phyloP scores from a whole-genome alignment of 2,113 vertebrate genomes.

The Sorex fumeus region DNA sequence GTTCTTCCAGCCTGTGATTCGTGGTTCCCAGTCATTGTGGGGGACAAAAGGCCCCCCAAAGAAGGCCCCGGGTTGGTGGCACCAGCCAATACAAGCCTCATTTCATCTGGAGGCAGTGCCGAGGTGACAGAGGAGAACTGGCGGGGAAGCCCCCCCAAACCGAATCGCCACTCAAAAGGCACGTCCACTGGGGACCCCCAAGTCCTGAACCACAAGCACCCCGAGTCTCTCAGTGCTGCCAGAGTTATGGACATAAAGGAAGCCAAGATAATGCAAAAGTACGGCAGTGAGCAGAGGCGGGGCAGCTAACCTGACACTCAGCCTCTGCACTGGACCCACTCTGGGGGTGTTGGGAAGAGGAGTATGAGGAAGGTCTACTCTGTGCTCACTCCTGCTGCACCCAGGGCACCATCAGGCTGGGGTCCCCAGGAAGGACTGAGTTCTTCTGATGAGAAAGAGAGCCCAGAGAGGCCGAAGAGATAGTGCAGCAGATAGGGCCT shows the following conservation, averaged over 20 bases:
- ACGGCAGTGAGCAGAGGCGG: too few species aligned
- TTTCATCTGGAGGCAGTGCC: not conserved
- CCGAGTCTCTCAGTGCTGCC: not conserved
- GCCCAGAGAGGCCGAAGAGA: too few species aligned
- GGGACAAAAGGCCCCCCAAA: conserved; percentile 14
- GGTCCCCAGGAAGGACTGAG: too few species aligned
- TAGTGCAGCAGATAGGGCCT: not conserved
- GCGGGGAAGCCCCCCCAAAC: not conserved
- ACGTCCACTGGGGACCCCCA: too few species aligned
- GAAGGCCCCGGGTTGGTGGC: not conserved
- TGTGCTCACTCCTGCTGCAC: too few species aligned
- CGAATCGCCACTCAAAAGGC: not conserved
- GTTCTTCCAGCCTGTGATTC: conserved; percentile 22
- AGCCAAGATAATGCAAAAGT: not conserved
- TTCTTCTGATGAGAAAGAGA: too few species aligned
- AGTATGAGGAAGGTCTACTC: too few species aligned
- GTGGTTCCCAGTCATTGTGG: conserved; percentile 61
- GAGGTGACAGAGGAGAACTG: not conserved
- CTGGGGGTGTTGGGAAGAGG: too few species aligned
- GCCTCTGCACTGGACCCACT: too few species aligned
- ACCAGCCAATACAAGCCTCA: not conserved
- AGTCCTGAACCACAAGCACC: not conserved
- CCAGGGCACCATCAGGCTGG: too few species aligned
- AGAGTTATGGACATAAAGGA: not conserved
- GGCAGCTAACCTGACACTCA: too few species aligned